Conservation (phyloP, 1,140 invertebrate genomes). For the Bombus pascuorum region DNA sequence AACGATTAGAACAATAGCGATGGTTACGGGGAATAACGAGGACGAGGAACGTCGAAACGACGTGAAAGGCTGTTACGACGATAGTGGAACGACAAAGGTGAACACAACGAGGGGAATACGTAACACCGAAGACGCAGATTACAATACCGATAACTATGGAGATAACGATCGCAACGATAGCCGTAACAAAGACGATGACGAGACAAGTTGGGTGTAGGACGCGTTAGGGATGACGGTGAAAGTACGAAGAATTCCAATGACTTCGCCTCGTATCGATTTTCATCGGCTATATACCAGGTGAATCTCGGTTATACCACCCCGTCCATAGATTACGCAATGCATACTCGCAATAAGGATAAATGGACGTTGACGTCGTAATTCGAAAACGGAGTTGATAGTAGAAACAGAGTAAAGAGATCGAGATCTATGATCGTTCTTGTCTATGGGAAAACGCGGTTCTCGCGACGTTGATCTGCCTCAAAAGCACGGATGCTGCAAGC, state of each 20-base stretch:
- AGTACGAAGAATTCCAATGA: not conserved
- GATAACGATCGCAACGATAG: conserved; percentile 5
- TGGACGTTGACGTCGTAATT: too few relatives aligned
- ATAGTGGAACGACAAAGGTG: not conserved
- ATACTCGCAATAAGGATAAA: too few relatives aligned
- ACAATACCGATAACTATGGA: conserved; percentile 4
- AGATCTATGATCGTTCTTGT: too few relatives aligned
- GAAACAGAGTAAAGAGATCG: too few relatives aligned
- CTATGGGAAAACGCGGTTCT: too few relatives aligned
- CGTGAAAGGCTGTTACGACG: not conserved
- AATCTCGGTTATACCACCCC: too few relatives aligned
- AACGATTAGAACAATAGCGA: conserved; percentile 38
- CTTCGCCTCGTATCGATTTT: conserved; percentile 18
- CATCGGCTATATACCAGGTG: not conserved
- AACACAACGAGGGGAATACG: not conserved
- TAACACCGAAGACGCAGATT: conserved; percentile 14
- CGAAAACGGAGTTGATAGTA: too few relatives aligned
- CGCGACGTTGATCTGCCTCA: conserved; percentile 19
- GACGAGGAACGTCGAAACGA: not conserved
- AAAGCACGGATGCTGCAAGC: too few relatives aligned
- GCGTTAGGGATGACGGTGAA: not conserved
- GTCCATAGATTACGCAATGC: too few relatives aligned
- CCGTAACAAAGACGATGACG: conserved; percentile 17
- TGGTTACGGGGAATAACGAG: not conserved
- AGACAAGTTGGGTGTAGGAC: not conserved